Evolutionary conservation across 2,888 invertebrate genomes (phyloP).

Genomic region (Drosophila nigricruria): DNA sequence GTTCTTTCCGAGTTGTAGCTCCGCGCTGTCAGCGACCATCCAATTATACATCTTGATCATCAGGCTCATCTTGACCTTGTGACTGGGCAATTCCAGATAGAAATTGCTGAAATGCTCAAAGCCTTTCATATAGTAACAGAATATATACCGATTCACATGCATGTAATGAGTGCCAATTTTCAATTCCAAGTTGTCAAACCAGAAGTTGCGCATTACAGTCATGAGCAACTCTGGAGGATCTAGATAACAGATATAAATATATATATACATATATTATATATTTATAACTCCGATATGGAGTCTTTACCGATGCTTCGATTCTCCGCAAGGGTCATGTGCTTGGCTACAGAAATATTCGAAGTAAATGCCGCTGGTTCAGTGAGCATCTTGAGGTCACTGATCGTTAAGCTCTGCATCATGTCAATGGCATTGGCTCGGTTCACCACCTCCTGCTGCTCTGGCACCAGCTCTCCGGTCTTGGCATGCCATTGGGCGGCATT

Average conservation of each 20-base stretch:
- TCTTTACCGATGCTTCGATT: slow-evolving; percentile 4
- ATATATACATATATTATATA: not conserved
- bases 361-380: not conserved
- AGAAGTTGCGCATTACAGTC: slow-evolving; percentile 2
- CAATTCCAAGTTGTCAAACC: slow-evolving; percentile 41
- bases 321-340: not conserved
- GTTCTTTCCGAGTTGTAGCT: not conserved
- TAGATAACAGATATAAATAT: not conserved
- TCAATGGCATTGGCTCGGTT: not conserved
- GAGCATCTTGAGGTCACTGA: not conserved
- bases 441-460: not conserved
- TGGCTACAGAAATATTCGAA: slow-evolving; percentile 9
- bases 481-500: slow-evolving; percentile 9
- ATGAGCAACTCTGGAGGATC: slow-evolving; percentile 1
- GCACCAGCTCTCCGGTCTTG: not conserved
- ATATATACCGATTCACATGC: slow-evolving; percentile 38
- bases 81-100: slow-evolving; percentile 33
- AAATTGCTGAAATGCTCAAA: not conserved
- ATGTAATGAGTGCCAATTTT: slow-evolving; percentile 24
- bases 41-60: slow-evolving; percentile 37
- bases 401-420: not conserved
- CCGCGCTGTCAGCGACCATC: slow-evolving; percentile 14
- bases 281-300: not conserved
- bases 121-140: slow-evolving; percentile 11
- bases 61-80: slow-evolving; percentile 10